These are phyloP conservation scores for Microdon myrmicae DNA, from an alignment of 2,888 invertebrate species.

Conservation along the genomic window DNA sequence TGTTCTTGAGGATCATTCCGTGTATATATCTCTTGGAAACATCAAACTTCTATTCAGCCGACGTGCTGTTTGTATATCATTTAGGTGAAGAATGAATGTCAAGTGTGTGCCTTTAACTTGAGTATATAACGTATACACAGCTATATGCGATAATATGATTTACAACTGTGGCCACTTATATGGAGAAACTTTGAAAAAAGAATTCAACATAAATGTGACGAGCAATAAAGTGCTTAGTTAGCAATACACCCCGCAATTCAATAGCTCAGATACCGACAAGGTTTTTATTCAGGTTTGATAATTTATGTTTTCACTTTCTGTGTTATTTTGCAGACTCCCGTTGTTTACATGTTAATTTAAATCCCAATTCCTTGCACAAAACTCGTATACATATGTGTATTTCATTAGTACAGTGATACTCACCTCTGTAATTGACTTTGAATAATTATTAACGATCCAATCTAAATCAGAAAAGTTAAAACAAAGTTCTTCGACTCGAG, in stretches of 20 bases:
- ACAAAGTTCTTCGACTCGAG: constrained; percentile 33
- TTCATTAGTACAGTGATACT: constrained; percentile 37
- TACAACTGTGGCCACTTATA: too few relatives aligned
- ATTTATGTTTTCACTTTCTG: constrained; percentile 37
- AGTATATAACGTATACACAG: too few relatives aligned
- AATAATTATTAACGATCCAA: constrained; percentile 31
- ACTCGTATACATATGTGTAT: constrained; percentile 45
- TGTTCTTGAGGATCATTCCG: too few relatives aligned
- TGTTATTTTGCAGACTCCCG: constrained; percentile 45
- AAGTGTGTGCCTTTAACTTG: too few relatives aligned
- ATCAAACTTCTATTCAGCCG: too few relatives aligned
- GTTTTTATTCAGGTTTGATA: constrained; percentile 40
- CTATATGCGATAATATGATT: too few relatives aligned
- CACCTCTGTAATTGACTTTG: constrained; percentile 29
- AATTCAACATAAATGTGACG: constrained; percentile 33
- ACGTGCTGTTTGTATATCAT: too few relatives aligned
- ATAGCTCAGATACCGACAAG: constrained; percentile 29
- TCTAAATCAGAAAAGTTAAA: constrained; percentile 29
- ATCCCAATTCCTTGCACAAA: constrained; percentile 27
- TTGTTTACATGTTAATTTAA: constrained; percentile 42
- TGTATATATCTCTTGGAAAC: too few relatives aligned
- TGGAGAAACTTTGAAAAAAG: too few relatives aligned
- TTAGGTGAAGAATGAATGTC: too few relatives aligned
- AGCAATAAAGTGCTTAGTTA: too few relatives aligned
- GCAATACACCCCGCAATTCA: constrained; percentile 49